A percentile compares a stretch with the other conserved stretches of the same genome.
Conservation (phyloP, 2,888 invertebrate species). For the Lacanobia oleracea region DNA sequence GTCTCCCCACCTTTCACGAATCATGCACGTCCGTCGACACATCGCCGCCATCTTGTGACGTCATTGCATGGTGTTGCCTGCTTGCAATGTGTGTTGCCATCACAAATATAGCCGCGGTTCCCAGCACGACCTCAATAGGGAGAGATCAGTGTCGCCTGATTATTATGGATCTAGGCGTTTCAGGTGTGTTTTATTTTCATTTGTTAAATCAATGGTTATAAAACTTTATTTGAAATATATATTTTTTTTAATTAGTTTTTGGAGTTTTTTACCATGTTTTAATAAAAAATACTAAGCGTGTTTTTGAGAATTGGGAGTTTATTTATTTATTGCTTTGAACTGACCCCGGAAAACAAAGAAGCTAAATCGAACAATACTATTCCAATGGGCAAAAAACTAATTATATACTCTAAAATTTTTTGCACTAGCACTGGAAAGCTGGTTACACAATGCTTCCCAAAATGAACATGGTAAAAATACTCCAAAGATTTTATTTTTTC, state of each 20-base stretch:
- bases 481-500: not conserved
- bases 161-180: slow-evolving; percentile 93
- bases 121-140: slow-evolving; percentile 93
- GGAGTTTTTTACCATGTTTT: slow-evolving; percentile 20
- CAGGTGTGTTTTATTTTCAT: slow-evolving; percentile 91
- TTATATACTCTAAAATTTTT: too few relatives aligned
- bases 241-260: not conserved
- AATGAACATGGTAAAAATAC: slow-evolving; percentile 25
- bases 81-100: slow-evolving; percentile 71
- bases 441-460: too few relatives aligned
- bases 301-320: not conserved
- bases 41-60: slow-evolving; percentile 83
- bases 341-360: too few relatives aligned
- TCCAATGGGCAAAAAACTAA: too few relatives aligned
- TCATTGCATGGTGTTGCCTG: slow-evolving; percentile 85
- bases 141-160: slow-evolving; percentile 93
- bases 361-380: too few relatives aligned
- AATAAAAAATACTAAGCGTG: not conserved
- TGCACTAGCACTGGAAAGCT: too few relatives aligned
- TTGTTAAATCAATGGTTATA: slow-evolving; percentile 7
- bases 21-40: slow-evolving; percentile 76
- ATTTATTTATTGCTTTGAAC: too few relatives aligned
- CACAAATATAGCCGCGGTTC: slow-evolving; percentile 92
- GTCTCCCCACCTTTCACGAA: slow-evolving; percentile 71
- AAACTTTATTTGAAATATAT: not conserved